phyloP scores from a whole-genome alignment of 2,797 vertebrate species.

The Gadopsis marmoratus region DNA sequence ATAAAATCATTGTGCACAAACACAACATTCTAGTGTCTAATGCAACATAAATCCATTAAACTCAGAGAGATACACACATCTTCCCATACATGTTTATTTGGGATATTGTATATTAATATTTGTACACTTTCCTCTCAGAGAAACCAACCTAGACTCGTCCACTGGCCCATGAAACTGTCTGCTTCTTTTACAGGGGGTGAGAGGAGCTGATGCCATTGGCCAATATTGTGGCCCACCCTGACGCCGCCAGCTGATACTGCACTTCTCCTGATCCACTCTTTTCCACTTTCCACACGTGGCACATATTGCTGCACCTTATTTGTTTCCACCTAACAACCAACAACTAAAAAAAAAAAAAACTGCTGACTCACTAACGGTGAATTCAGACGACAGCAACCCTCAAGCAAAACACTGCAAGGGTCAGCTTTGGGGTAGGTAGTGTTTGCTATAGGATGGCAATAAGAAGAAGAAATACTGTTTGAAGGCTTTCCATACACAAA shows the following conservation, averaged over 20 bases:
- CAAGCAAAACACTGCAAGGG: neutral
- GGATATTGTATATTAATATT: constrained; percentile 1
- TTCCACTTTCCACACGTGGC: neutral
- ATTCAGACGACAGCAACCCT: neutral
- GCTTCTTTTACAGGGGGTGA: constrained; percentile 37
- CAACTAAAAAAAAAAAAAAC: too few relatives aligned
- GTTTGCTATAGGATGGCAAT: neutral
- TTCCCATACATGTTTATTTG: constrained; percentile 11
- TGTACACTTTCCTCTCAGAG: constrained; percentile 24
- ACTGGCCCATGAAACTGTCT: constrained; percentile 34
- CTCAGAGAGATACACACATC: constrained; percentile 9
- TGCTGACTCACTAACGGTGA: neutral
- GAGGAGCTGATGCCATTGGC: constrained; percentile 35
- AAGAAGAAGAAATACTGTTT: neutral
- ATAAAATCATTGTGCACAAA: constrained; percentile 5
- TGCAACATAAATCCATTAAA: constrained; percentile 20
- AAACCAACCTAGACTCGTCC: constrained; percentile 4
- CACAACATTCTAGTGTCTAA: constrained; percentile 3
- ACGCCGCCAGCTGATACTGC: constrained; percentile 1
- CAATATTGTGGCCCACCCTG: constrained; percentile 5
- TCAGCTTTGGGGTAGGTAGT: neutral
- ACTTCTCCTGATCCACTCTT: neutral
- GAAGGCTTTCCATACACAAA: neutral
- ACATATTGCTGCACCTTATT: neutral
- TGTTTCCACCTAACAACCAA: neutral